Base-by-base conservation (phyloP, 2,888 invertebrate genomes). In the Pseudoips prasinana region DNA sequence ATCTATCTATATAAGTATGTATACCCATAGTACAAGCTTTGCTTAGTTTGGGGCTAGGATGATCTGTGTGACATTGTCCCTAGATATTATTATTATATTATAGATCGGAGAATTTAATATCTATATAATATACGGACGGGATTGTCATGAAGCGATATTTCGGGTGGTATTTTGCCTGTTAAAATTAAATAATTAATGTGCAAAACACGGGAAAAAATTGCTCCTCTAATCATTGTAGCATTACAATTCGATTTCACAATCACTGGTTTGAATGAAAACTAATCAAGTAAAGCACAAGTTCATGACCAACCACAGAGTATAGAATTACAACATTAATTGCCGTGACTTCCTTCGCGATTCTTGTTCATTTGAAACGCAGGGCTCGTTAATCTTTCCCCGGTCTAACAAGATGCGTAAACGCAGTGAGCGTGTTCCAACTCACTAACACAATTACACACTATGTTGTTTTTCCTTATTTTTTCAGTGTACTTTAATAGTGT, bases 311-410 rank as follows among this genome's bases (percentile, higher is more conserved):
- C 59, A 49, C 64, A 50, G 58, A 58, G 64, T 54, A 50, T 48
- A 47, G 57, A 49, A 71, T 68, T 70, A 64, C 48, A 40, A 24
- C 38, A 55, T 51, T 63, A 64, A 72, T 70, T 67, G 64, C 51
- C 60, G 60, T 69, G 59, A 74, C 70, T 69, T 66, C 65, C 64
- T 57, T 52, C 44, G 55, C 55, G 53, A 63, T 61, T 64, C 57
- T 50, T 54, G 61, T 65, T 60, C 63, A 62, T 69, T 64, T 35
- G 58, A 59, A 64, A 68, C 60, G 67, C 50, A 51, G 46, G 42
- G 39, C 69, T 73, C 56, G 70, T 75, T 78, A 73, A 76, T 72
- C 65, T 68, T 61, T 52, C 39, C 55, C 43, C 39, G 52, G 39
- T 60, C 58, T 64, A 68, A 73, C 58, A 54, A 67, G 71, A 50